Base-by-base conservation (phyloP, 2,888 invertebrate species). In the Zhuqinia jingwanae region DNA sequence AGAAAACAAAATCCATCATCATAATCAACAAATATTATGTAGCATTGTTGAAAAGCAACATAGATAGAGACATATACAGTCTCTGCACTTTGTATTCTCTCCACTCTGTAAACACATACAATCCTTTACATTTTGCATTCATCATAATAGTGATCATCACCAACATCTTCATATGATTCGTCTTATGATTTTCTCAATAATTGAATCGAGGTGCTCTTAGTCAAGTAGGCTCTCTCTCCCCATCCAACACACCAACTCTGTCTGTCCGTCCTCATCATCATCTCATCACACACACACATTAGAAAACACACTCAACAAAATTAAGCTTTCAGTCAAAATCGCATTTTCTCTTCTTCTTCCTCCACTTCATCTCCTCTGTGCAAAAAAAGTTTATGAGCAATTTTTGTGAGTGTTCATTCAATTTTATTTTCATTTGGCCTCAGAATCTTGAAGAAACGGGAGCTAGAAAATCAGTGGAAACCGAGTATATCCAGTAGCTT, bases 221-320 rank as follows among this genome's bases (percentile, higher is more conserved):
- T 78, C 58, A 78, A 78, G 78, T 60, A 78, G 78, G 58, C 63
- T 78, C 78, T 78, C 78, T 78, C 47, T 60, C 60, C 25, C 76
- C 22, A n/a, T 63, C 78, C 45, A 17, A 36, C 8, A 42, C 78
- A 15, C 78, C 15, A 10, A 60, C 47, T 78, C 63, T 47, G 42
- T 78, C 58, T 20, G 53, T 47, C 45, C 78, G 58, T 76, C 68
- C 45, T 68, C 68, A 42, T 68, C 68, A 10, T 30, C 63, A 63
- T 17, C 53, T 53, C 20, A 22, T 20, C 17, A 45, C 20, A 68
- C 45, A 11, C 15, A 42, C 42, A 45, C 17, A 42, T 42, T 20
- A 30, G 22, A 13, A 8, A 60, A 27, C 60, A 60, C n/a, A 50
- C 15, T 50, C 50, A 50, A 50, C n/a, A 11, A n/a, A 2, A 10